Conservation (phyloP, 2,888 invertebrate species). For the Ctenicera cuprea region DNA sequence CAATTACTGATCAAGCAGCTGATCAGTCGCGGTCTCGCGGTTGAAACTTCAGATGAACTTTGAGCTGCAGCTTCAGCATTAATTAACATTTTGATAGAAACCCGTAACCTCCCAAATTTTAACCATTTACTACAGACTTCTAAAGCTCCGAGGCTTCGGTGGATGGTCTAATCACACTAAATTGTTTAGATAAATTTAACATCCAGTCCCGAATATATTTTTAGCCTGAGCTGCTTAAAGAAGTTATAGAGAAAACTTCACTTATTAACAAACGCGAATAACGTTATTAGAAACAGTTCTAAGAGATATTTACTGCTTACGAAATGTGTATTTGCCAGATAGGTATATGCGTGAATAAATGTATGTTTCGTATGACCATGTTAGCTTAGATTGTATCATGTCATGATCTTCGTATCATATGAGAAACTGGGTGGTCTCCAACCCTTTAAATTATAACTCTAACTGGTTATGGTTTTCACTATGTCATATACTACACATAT, state of each 20-base stretch:
- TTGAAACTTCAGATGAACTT: conserved; percentile 47
- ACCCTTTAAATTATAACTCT: conserved; percentile 16
- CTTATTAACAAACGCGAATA: no score
- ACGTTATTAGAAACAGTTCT: no score
- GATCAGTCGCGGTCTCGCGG: conserved; percentile 56
- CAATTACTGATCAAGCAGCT: conserved; percentile 60
- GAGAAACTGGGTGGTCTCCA: conserved; percentile 30
- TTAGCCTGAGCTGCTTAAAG: no score
- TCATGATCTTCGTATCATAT: conserved; percentile 33
- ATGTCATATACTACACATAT: neutral
- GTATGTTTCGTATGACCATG: conserved; percentile 31
- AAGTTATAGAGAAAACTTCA: no score
- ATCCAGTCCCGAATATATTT: neutral
- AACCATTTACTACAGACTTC: conserved; percentile 23
- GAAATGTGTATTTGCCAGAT: no score
- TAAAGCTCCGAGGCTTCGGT: conserved; percentile 9
- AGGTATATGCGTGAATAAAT: conserved; percentile 14
- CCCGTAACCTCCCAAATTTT: conserved; percentile 32
- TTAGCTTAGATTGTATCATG: conserved; percentile 23
- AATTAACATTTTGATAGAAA: conserved; percentile 49
- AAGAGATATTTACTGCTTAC: neutral
- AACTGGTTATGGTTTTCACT: neutral
- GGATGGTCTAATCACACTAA: neutral
- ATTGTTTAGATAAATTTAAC: conserved; percentile 18
- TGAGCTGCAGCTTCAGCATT: conserved; percentile 49